These are phyloP conservation scores for Parnassius apollo DNA, from an alignment of 2,888 invertebrate genomes.

Conservation along the genomic window DNA sequence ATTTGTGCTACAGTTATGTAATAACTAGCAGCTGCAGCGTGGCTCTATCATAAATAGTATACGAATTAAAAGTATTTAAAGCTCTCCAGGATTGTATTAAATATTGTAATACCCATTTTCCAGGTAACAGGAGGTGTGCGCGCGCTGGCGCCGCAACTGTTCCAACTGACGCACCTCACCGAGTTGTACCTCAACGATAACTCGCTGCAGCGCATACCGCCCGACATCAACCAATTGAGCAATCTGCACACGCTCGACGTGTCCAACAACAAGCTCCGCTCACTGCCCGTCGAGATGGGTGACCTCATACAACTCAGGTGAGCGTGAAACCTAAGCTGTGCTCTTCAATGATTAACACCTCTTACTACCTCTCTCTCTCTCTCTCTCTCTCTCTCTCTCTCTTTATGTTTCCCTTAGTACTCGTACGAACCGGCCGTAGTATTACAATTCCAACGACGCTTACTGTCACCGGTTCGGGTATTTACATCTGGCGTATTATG, in stretches of 20 bases:
- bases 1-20: too few species aligned
- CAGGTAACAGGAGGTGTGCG: conserved; percentile 95
- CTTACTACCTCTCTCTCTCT: too few species aligned
- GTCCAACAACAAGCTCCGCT: conserved; percentile 96
- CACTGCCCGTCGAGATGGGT: conserved; percentile 97
- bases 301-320: conserved; percentile 97
- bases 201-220: conserved; percentile 93
- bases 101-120: conserved; percentile 39
- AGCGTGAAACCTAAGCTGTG: conserved; percentile 15
- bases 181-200: conserved; percentile 98
- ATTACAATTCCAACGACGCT: too few species aligned
- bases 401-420: too few species aligned
- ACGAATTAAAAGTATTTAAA: too few species aligned
- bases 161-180: conserved; percentile 95
- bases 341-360: too few species aligned
- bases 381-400: too few species aligned
- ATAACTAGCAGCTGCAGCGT: too few species aligned
- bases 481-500: too few species aligned
- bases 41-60: too few species aligned
- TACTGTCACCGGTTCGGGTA: too few species aligned
- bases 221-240: conserved; percentile 92
- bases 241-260: conserved; percentile 95
- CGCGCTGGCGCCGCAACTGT: conserved; percentile 95
- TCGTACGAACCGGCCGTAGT: too few species aligned
- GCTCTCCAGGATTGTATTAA: neutral